Base-by-base conservation (phyloP, 2,888 invertebrate genomes). In the Cheiracanthium punctorium region DNA sequence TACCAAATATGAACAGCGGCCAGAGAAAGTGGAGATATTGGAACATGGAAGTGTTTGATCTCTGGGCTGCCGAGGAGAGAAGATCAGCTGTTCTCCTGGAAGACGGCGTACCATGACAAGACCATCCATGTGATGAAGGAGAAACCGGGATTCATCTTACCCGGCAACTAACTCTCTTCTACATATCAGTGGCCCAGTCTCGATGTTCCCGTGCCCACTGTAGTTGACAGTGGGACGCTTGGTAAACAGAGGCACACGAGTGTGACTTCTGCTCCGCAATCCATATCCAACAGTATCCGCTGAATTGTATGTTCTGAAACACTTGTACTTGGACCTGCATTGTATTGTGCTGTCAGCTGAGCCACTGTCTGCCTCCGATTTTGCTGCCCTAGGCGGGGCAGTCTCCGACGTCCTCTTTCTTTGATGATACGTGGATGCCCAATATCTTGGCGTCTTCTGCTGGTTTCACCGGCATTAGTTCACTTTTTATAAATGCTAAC, bases 21-120 rank as follows among this genome's bases (percentile, higher is more conserved):
- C 17, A 73, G 12, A 28, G 28, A 73, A 73, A 20, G 5, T 10
- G 2, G 1, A 30, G 48, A 30, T 73, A 43, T 30, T 52, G 7
- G n/a, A 17, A 41, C 1, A n/a, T 41, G 70, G 70, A 33, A 33
- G 37, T 10, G 14, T 43, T 43, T 73, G 73, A 37, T 1, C 37
- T 73, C 73, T 73, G 48, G 48, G 48, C 48, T 52, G 30, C 52
- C 52, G 48, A 17, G 10, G 43, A 17, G 43, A 1, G 43, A 48
- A 17, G 1, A 48, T 10, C 43, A n/a, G n/a, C n/a, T 48, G 43
- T 48, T 48, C 58, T 1, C 24, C 24, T 58, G 58, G 24, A 58
- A 58, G 24, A 58, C 58, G 1, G 5, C 24, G 4, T 58, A 24
- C 24, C 58, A 20, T 58, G 58, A 58, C 24, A 24, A 20, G 58